Conservation (phyloP, 2,888 invertebrate genomes). For the Callinectes sapidus region DNA sequence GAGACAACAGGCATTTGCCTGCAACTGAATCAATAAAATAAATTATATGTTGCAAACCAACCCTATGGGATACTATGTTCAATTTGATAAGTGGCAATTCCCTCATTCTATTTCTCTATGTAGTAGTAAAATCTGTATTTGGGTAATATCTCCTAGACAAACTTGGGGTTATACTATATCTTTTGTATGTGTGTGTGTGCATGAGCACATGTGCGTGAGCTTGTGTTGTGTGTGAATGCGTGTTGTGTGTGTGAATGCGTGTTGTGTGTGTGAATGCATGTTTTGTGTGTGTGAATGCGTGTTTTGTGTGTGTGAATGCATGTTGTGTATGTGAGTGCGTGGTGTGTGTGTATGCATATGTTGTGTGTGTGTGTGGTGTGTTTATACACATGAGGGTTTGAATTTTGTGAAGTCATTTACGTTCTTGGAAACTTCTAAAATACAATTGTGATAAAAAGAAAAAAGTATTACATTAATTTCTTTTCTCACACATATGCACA, state of each 20-base stretch:
- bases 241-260: neutral
- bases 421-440: constrained; percentile 26
- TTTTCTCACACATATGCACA: constrained; percentile 4
- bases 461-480: neutral
- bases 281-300: too few species aligned
- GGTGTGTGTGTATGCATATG: neutral
- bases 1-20: neutral
- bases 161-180: neutral
- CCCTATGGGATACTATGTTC: neutral
- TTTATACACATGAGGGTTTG: constrained; percentile 36
- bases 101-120: neutral
- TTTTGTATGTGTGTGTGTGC: neutral
- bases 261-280: neutral
- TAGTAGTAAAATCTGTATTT: constrained; percentile 9
- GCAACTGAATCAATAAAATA: neutral
- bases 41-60: neutral
- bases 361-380: neutral
- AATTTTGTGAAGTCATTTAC: constrained; percentile 37
- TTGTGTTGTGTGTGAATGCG: neutral
- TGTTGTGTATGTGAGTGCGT: neutral
- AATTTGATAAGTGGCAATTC: neutral
- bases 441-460: neutral
- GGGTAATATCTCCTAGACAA: neutral
- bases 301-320: too few species aligned
- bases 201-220: neutral